Base-by-base conservation (phyloP, 2,888 invertebrate genomes). In the Rhaphigaster nebulosa region DNA sequence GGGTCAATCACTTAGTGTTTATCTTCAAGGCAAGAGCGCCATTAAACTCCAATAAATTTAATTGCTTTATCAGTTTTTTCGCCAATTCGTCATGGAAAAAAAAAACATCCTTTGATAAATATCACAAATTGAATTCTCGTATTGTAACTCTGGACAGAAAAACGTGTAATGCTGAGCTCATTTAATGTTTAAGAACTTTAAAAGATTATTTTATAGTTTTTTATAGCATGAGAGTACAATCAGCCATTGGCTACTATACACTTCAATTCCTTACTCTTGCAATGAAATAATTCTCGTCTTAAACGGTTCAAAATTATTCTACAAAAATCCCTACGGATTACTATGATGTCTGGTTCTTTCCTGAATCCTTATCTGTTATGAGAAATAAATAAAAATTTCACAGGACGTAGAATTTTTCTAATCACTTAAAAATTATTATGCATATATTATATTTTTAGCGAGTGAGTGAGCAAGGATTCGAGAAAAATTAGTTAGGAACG, bases 11-110 rank as follows among this genome's bases (percentile, higher is more conserved):
- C 70, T 70, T 70, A 70, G 34, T 1, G 70, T 34, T 70, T 70
- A 70, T 70, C 70, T 70, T 70, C 70, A 70, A 70, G 70, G 34
- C 70, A 15, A 20, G 34, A 8, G 70, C 70, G 70, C 34, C 70
- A 70, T 70, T 70, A 70, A 70, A 70, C 34, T 70, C 70, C 70
- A 70, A 70, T 70, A 70, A 70, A 70, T 70, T 70, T 70, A 70
- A 70, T 70, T 70, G 70, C 70, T 70, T 70, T 70, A 70, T 70
- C 70, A 70, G 70, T 70, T 70, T 70, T 23, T 70, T 70, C 29
- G 70, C 38, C 70, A 34, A 70, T 70, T 34, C 65, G 29, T 65
- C 70, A 70, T 34, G 18, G 29, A 70, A 70, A 34, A 70, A 34
- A 34, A 29, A 29, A 65, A 65, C 29, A 65, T 65, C 34, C 13